A percentile compares a stretch with the other conserved stretches of the same genome.
These are phyloP conservation scores for Danionella cerebrum DNA, from an alignment of 2,113 vertebrate genomes.

Conservation along the genomic window DNA sequence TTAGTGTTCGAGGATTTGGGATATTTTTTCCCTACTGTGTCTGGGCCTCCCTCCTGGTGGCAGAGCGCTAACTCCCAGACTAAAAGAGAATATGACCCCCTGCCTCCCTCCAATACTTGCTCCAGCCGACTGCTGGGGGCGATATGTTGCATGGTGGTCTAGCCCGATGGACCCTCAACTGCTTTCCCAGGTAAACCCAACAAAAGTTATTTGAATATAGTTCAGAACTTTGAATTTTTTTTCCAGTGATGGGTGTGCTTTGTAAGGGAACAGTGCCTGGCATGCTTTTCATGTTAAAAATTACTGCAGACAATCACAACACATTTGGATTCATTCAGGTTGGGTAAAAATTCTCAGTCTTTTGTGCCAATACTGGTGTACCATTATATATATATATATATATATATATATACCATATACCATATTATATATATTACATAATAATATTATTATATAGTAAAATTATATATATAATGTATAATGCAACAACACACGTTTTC, in stretches of 20 bases:
- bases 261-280: slow-evolving; percentile 16
- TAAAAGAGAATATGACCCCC: slow-evolving; percentile 38
- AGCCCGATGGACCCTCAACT: slow-evolving; percentile 29
- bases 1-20: slow-evolving; percentile 40
- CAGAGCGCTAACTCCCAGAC: slow-evolving; percentile 36
- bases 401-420: too few species aligned
- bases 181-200: slow-evolving; percentile 40
- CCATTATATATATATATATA: too few species aligned
- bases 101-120: slow-evolving; percentile 27
- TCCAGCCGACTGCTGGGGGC: slow-evolving; percentile 29
- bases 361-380: too few species aligned
- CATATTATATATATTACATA: too few species aligned
- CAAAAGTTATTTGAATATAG: slow-evolving; percentile 35
- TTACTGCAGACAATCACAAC: too few species aligned
- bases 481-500: too few species aligned
- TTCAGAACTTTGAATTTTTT: slow-evolving; percentile 23
- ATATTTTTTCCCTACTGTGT: slow-evolving; percentile 42
- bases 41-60: slow-evolving; percentile 32
- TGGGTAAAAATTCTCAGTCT: too few species aligned
- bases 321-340: too few species aligned
- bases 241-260: slow-evolving; percentile 21
- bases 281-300: too few species aligned
- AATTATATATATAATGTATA: background rate
- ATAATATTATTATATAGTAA: background rate
- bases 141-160: slow-evolving; percentile 39